phyloP scores from a whole-genome alignment of 1,140 invertebrate genomes.

The Zaprionus tsacasi region DNA sequence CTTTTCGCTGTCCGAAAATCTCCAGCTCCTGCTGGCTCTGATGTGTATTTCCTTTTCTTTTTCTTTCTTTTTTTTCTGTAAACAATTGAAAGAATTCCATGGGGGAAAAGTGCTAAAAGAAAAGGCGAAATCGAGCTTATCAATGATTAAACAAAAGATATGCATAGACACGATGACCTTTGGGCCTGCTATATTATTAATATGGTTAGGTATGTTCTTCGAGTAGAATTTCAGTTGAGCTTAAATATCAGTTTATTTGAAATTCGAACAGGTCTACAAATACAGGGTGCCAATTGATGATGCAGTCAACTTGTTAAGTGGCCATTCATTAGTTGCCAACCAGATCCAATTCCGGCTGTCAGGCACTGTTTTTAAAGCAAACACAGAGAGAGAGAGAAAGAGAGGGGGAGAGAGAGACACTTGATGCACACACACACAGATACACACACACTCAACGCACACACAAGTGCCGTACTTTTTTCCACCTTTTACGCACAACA shows the following conservation, averaged over 20 bases:
- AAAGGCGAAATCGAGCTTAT: conserved; percentile 18
- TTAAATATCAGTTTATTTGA: neutral
- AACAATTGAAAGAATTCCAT: conserved; percentile 62
- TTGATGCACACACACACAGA: neutral
- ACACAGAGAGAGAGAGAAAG: neutral
- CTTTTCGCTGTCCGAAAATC: conserved; percentile 11
- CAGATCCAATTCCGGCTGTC: conserved; percentile 10
- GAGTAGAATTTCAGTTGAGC: neutral
- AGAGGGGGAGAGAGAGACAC: neutral
- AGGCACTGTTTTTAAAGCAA: conserved; percentile 11
- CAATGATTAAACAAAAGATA: conserved; percentile 25
- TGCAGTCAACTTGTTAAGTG: conserved; percentile 20
- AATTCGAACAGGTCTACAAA: neutral
- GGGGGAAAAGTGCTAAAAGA: conserved; percentile 26
- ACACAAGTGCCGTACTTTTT: conserved; percentile 20
- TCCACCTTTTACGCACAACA: conserved; percentile 37
- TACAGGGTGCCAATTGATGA: neutral
- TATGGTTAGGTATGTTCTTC: neutral
- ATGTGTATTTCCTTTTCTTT: conserved; percentile 30
- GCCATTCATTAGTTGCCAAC: conserved; percentile 25
- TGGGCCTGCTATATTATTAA: neutral
- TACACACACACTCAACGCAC: neutral
- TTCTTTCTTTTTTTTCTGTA: conserved; percentile 60
- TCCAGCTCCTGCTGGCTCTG: conserved; percentile 15
- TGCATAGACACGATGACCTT: neutral